Conservation (phyloP, 1,140 invertebrate species). For the Leptopilina boulardi region DNA sequence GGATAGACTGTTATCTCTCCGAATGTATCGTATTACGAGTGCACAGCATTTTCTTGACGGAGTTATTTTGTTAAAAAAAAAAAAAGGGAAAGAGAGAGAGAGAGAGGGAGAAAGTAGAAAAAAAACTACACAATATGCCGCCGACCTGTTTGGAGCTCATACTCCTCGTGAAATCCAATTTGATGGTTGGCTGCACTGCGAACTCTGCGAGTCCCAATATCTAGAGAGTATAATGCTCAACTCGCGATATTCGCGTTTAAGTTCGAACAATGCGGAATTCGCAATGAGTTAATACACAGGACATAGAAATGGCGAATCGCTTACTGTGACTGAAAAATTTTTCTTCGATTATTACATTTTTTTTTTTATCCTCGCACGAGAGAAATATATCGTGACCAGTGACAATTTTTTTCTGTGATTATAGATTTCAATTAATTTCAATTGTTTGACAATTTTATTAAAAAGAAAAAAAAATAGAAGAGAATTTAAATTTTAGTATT, state of each 20-base stretch:
- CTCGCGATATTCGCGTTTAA: constrained; percentile 37
- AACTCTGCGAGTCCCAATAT: constrained; percentile 49
- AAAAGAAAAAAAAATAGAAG: too few relatives aligned
- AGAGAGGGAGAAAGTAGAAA: not conserved
- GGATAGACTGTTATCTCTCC: constrained; percentile 16
- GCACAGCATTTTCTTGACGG: constrained; percentile 34
- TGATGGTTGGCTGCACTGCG: constrained; percentile 56
- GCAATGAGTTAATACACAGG: not conserved
- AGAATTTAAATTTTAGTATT: too few relatives aligned
- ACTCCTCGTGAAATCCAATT: constrained; percentile 61
- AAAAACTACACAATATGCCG: constrained; percentile 25
- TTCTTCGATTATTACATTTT: constrained; percentile 17
- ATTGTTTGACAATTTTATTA: too few relatives aligned
- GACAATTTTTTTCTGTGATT: not conserved
- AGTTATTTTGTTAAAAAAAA: constrained; percentile 18
- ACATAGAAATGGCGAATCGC: constrained; percentile 26
- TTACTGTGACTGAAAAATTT: constrained; percentile 36
- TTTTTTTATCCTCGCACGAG: too few relatives aligned
- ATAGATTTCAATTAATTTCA: constrained; percentile 25
- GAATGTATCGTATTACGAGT: constrained; percentile 34
- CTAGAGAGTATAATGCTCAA: constrained; percentile 39
- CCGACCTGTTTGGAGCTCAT: constrained; percentile 41
- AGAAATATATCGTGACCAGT: not conserved
- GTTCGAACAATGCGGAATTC: constrained; percentile 39
- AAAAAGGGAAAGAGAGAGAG: not conserved